A percentile compares a stretch with the other conserved stretches of the same genome.
These are phyloP conservation scores for Phalera bucephala DNA, from an alignment of 2,888 invertebrate genomes.

Conservation along the genomic window DNA sequence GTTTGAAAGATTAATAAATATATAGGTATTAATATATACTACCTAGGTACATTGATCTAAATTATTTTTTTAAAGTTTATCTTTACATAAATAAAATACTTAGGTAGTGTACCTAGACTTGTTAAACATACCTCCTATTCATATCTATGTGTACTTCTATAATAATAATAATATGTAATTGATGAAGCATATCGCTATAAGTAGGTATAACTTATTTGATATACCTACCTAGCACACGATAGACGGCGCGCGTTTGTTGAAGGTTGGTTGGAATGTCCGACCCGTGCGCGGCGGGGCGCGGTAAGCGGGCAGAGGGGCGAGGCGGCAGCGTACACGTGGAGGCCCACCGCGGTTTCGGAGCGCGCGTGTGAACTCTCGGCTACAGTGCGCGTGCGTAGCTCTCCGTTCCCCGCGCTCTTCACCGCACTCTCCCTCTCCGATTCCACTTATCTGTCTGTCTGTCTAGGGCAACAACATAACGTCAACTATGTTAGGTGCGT, in stretches of 20 bases:
- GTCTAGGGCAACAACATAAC: slow-evolving; percentile 58
- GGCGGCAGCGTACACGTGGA: slow-evolving; percentile 70
- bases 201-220: no score
- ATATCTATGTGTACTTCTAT: no score
- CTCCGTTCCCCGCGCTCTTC: slow-evolving; percentile 38
- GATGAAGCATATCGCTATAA: no score
- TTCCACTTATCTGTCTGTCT: slow-evolving; percentile 54
- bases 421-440: slow-evolving; percentile 53
- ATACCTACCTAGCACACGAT: slow-evolving; percentile 33
- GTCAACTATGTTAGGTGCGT: slow-evolving; percentile 50
- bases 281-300: slow-evolving; percentile 39
- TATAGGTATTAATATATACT: no score
- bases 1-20: no score
- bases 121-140: no score
- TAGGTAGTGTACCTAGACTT: no score
- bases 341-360: slow-evolving; percentile 81
- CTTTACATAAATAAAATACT: no score
- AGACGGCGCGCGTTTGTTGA: slow-evolving; percentile 63
- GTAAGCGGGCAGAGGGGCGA: slow-evolving; percentile 36
- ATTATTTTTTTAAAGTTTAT: no score
- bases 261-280: slow-evolving; percentile 61
- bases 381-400: slow-evolving; percentile 74
- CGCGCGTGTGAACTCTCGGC: slow-evolving; percentile 75
- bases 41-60: no score
- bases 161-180: no score